phyloP scores from a whole-genome alignment of 2,113 vertebrate species.

The Furnarius figulus region DNA sequence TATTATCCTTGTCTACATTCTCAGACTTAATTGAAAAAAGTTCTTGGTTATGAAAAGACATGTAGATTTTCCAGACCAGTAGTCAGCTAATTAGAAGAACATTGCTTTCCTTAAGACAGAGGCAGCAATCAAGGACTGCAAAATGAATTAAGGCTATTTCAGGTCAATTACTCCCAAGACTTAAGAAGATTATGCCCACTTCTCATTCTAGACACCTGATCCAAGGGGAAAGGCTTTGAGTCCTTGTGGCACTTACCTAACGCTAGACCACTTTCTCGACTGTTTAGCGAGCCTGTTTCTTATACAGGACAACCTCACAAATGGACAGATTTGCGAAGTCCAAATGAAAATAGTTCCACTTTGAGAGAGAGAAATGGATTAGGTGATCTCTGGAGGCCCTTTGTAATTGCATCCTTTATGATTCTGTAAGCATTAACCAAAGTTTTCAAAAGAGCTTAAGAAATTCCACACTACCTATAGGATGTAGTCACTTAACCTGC shows the following conservation, averaged over 20 bases:
- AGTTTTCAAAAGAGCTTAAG: background rate
- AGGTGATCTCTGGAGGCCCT: background rate
- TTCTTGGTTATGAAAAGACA: background rate
- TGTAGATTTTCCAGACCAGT: conserved; percentile 8
- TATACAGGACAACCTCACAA: background rate
- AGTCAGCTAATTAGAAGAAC: conserved; percentile 4
- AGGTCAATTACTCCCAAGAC: background rate
- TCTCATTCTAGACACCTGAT: background rate
- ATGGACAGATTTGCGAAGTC: background rate
- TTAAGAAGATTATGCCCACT: background rate
- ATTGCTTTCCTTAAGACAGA: background rate
- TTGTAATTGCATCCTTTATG: background rate
- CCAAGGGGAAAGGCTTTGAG: background rate
- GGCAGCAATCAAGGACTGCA: background rate
- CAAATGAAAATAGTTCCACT: background rate
- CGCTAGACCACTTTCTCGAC: background rate
- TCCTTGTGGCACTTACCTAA: background rate
- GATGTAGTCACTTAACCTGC: background rate
- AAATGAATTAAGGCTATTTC: background rate
- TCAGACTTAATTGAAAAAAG: background rate
- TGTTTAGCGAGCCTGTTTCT: background rate
- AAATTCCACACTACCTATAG: background rate
- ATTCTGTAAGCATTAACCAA: background rate
- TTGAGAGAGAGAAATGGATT: background rate
- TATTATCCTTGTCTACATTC: background rate